Evolutionary conservation across 2,888 invertebrate species (phyloP), one percentile per base, ranked within the genome.

Genomic region (Lymantria monacha): DNA sequence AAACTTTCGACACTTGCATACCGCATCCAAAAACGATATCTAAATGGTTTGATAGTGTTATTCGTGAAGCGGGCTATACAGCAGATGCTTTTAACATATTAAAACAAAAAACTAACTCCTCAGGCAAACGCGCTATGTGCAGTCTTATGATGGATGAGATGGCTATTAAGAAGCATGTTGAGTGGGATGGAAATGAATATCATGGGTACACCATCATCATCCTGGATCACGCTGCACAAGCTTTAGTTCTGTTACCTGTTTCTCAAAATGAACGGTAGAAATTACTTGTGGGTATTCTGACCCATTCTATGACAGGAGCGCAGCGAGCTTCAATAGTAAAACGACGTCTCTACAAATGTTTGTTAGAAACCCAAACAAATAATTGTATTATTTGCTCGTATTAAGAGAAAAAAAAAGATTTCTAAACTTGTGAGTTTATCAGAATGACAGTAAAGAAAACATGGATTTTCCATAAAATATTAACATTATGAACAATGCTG

Each of bases 261-360:
- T 51, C 58, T 11, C 38, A 74, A 36, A 69, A 69, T 55, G 61
- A 69, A 49, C 55, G 51, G 9, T 76, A 71, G 72, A 76, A 77
- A 60, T 38, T 79, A 10, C 77, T 73, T 14, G 55, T 78, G 8
- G 75, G 69, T 0, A 77, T 77, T 53, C 61, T 77, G 12, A 42
- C 12, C 9, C 30, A 30, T 30, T 30, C 30, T 7, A 30, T 30
- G 37, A 49, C 52, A 10, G 50, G 45, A 1, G 49, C 46, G 37
- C 52, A 55, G 42, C 37, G 43, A 1, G 40, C 40, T 41, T 38
- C 33, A 41, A 30, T 51, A 33, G 41, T 50, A 9, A 22, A 30
- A 30, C 30, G 9, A 30, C 9, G 30, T 9, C 30, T 30, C 9
- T 30, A 30, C 30, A 30, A 30, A 30, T 30, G 30, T n/a, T n/a